phyloP scores from a whole-genome alignment of 2,888 invertebrate genomes.

The Cremastobaeus sp. region DNA sequence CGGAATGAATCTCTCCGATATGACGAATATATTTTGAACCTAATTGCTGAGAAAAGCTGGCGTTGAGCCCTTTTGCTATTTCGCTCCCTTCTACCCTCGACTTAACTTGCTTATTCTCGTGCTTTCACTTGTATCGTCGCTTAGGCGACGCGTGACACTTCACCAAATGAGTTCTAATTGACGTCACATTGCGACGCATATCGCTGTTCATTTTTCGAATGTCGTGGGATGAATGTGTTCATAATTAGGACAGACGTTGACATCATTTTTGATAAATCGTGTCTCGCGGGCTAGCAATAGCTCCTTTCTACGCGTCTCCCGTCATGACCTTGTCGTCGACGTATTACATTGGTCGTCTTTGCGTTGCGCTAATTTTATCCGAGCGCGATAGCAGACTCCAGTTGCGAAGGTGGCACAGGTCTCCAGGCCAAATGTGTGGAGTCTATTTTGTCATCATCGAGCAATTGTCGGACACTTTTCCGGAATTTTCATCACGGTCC shows the following conservation, averaged over 20 bases:
- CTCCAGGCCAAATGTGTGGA: no score
- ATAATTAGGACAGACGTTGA: constrained; percentile 19
- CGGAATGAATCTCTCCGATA: no score
- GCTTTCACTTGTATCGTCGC: constrained; percentile 12
- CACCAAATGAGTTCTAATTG: constrained; percentile 70
- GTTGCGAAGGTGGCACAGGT: no score
- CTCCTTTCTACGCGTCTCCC: constrained; percentile 7
- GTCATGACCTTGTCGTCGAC: constrained; percentile 15
- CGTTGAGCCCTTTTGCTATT: constrained; percentile 9
- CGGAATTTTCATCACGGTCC: constrained; percentile 30
- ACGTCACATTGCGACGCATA: constrained; percentile 39
- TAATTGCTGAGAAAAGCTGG: no score
- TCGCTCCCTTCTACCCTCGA: neutral
- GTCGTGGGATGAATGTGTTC: constrained; percentile 22
- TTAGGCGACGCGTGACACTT: constrained; percentile 64
- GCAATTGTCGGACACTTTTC: constrained; percentile 8
- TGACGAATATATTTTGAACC: no score
- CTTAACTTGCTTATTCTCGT: neutral
- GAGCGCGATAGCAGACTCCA: neutral
- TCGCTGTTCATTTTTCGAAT: constrained; percentile 50
- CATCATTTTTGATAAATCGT: constrained; percentile 29
- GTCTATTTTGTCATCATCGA: neutral
- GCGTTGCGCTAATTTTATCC: constrained; percentile 16
- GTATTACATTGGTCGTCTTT: constrained; percentile 7
- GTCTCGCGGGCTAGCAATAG: neutral